These are phyloP conservation scores for Anoplolepis gracilipes DNA, from an alignment of 1,140 invertebrate genomes.

Conservation along the genomic window DNA sequence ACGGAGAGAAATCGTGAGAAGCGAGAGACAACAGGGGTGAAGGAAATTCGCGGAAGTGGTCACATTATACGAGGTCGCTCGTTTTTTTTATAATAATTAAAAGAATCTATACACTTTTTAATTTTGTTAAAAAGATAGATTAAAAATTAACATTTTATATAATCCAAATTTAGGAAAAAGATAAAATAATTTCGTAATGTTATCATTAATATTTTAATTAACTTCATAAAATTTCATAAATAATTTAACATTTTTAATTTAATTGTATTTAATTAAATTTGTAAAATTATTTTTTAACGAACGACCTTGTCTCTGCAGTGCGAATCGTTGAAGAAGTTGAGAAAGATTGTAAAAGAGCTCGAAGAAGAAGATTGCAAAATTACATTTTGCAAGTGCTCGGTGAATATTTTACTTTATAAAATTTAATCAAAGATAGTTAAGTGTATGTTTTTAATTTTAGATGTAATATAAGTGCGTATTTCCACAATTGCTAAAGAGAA, in stretches of 20 bases:
- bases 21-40: slow-evolving; percentile 56
- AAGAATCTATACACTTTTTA: not conserved
- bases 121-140: not conserved
- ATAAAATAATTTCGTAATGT: not conserved
- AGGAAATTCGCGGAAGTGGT: not conserved
- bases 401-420: slow-evolving; percentile 4
- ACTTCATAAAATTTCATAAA: not conserved
- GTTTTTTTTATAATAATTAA: not conserved
- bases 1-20: slow-evolving; percentile 65
- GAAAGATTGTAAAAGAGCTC: slow-evolving; percentile 19
- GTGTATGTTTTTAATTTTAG: too few relatives aligned
- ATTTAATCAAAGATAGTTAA: slow-evolving; percentile 13
- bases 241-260: not conserved
- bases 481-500: not conserved
- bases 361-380: slow-evolving; percentile 26
- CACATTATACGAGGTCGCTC: not conserved
- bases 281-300: slow-evolving; percentile 7
- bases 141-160: not conserved
- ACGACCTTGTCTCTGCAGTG: not conserved
- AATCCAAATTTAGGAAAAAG: not conserved
- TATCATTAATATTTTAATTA: slow-evolving; percentile 18
- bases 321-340: slow-evolving; percentile 24
- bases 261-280: too few relatives aligned
- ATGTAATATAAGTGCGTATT: too few relatives aligned
- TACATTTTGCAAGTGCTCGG: slow-evolving; percentile 20